Percentiles rank a stretch among this genome's conserved stretches.
Evolutionary conservation across 2,888 invertebrate genomes (phyloP).

Genomic region (Cataglyphis altisquamis): DNA sequence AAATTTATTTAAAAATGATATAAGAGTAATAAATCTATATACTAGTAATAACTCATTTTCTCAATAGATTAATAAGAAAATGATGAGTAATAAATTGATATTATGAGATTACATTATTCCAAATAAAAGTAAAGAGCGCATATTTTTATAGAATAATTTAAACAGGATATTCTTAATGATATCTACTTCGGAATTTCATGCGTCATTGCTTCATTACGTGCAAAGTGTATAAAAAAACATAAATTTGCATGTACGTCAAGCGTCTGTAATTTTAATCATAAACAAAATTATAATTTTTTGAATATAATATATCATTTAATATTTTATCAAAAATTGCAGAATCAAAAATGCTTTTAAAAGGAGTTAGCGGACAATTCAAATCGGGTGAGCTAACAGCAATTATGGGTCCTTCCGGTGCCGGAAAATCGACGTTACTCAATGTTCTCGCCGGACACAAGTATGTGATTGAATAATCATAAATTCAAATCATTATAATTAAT

Average conservation of each 20-base stretch:
- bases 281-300: not conserved
- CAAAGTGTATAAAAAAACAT: not conserved
- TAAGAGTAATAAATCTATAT: too few species aligned
- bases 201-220: not conserved
- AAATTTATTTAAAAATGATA: too few species aligned
- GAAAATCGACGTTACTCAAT: slow-evolving; percentile 96
- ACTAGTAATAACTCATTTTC: too few species aligned
- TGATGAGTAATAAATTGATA: not conserved
- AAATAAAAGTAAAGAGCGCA: not conserved
- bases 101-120: not conserved
- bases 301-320: not conserved
- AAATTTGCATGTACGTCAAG: not conserved
- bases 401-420: slow-evolving; percentile 97
- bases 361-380: slow-evolving; percentile 93
- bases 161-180: not conserved
- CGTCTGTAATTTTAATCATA: not conserved
- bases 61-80: not conserved
- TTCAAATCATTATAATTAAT: not conserved
- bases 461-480: slow-evolving; percentile 77
- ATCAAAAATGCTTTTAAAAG: slow-evolving; percentile 92
- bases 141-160: not conserved
- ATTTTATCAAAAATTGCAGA: slow-evolving; percentile 86
- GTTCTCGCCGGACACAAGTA: slow-evolving; percentile 97
- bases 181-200: not conserved
- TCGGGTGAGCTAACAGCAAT: slow-evolving; percentile 96